Conservation (phyloP, 2,113 vertebrate genomes). For the Gavialis gangeticus region DNA sequence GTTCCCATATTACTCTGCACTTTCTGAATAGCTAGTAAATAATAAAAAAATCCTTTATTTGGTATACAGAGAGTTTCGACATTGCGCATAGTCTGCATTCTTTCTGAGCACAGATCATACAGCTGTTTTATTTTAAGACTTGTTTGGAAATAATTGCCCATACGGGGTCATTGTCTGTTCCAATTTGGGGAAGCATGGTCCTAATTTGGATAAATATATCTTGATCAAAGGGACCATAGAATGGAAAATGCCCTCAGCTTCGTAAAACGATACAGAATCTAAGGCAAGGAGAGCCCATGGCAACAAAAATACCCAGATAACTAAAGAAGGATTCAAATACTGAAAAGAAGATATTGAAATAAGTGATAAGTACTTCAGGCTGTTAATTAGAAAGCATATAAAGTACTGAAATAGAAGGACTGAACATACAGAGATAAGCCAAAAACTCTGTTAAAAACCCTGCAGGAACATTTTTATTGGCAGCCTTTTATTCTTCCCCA, state of each 20-base stretch:
- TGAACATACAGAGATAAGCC: slow-evolving; percentile 24
- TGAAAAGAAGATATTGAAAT: neutral
- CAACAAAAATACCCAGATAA: neutral
- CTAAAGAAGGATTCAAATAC: neutral
- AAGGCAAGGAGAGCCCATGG: neutral
- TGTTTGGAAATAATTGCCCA: slow-evolving; percentile 65
- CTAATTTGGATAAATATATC: slow-evolving; percentile 65
- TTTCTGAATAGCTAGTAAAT: slow-evolving; percentile 24
- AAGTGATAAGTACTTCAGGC: neutral
- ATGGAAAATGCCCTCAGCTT: slow-evolving; percentile 49
- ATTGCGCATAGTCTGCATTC: slow-evolving; percentile 43
- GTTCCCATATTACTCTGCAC: neutral
- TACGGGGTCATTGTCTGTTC: slow-evolving; percentile 43
- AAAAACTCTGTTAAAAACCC: slow-evolving; percentile 33
- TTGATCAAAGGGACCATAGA: slow-evolving; percentile 57
- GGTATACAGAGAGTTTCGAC: slow-evolving; percentile 30
- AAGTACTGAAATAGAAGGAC: slow-evolving; percentile 9
- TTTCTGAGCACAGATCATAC: slow-evolving; percentile 39
- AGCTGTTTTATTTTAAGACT: slow-evolving; percentile 72
- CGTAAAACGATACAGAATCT: slow-evolving; percentile 44
- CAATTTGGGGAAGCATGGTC: slow-evolving; percentile 46
- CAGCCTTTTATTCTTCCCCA: slow-evolving; percentile 55
- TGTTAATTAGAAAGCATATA: slow-evolving; percentile 26
- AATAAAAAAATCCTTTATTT: slow-evolving; percentile 39
- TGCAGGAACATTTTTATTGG: slow-evolving; percentile 38